Evolutionary conservation across 2,113 vertebrate species (phyloP), one percentile per base, ranked within the genome.

Genomic region (Struthio camelus): DNA sequence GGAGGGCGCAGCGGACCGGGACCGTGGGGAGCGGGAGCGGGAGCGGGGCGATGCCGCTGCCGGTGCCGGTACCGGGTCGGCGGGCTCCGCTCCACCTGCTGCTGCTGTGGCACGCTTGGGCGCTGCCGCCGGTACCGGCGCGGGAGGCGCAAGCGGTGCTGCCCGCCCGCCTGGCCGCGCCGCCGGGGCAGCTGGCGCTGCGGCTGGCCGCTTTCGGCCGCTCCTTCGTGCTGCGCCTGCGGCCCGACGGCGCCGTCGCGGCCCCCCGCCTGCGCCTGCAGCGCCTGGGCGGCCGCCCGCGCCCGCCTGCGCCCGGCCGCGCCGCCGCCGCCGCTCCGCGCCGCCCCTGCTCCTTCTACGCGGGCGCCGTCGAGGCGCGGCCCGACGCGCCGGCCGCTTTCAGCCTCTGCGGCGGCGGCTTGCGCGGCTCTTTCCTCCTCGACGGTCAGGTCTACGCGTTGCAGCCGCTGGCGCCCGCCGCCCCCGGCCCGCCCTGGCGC

Each of bases 191-290:
- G 42, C 97, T 97, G 30, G 98, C 97, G 28, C 95, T 87, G 14
- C 73, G 36, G 67, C 96, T 99, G 70, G 91, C 93, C 5, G 99
- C 98, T 11, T 98, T 99, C 90, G 98, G 99, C 51, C 94, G 87
- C 64, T 90, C 97, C 83, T 89, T 99, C 85, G 98, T 96, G 22
- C 97, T 99, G 44, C 98, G 96, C 42, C 97, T 99, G 50, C 85
- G 85, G 23, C 98, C 98, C 14, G 99, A 99, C 66, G 95, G 97
- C 97, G 97, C 98, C 93, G 99, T 99, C 79, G 82, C 99, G 24
- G 96, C 98, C 13, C 98, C 98, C 1, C 95, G 94, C 36, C 98
- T 99, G 91, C 97, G 95, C 80, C 92, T 99, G 16, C 97, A 98
- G 85, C 98, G 97, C 18, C 40, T 99, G 22, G 97, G 96, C 34